Conservation (phyloP, 1,140 invertebrate genomes). For the Drosophila hydei region DNA sequence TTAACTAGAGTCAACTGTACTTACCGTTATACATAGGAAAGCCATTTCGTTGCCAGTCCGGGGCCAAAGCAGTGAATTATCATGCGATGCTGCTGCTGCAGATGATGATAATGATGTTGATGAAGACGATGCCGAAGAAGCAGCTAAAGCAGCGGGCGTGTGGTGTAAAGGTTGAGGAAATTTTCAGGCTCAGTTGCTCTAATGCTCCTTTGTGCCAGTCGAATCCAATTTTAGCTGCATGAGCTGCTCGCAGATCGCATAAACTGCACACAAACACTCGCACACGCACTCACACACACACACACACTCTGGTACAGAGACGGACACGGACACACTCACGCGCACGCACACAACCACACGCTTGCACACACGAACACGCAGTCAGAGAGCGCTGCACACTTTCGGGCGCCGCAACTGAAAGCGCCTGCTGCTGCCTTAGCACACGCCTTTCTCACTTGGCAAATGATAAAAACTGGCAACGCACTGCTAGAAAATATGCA, state of each 20-base stretch:
- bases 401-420: constrained; percentile 29
- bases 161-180: constrained; percentile 12
- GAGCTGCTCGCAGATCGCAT: constrained; percentile 45
- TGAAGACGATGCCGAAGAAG: constrained; percentile 11
- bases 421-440: constrained; percentile 18
- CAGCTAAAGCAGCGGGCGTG: constrained; percentile 9
- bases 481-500: constrained; percentile 81
- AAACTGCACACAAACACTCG: constrained; percentile 37
- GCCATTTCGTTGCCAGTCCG: constrained; percentile 76
- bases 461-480: constrained; percentile 76
- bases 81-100: constrained; percentile 37
- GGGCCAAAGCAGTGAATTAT: constrained; percentile 61
- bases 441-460: constrained; percentile 49
- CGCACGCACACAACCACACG: background rate
- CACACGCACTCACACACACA: background rate
- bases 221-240: constrained; percentile 71
- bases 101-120: constrained; percentile 30
- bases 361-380: background rate
- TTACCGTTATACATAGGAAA: constrained; percentile 70
- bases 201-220: constrained; percentile 54
- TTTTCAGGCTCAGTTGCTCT: constrained; percentile 48
- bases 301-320: too few relatives aligned
- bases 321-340: background rate
- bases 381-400: constrained; percentile 20
- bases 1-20: constrained; percentile 28